Evolutionary conservation across 2,888 invertebrate species (phyloP).

Genomic region (Platynereis dumerilii): DNA sequence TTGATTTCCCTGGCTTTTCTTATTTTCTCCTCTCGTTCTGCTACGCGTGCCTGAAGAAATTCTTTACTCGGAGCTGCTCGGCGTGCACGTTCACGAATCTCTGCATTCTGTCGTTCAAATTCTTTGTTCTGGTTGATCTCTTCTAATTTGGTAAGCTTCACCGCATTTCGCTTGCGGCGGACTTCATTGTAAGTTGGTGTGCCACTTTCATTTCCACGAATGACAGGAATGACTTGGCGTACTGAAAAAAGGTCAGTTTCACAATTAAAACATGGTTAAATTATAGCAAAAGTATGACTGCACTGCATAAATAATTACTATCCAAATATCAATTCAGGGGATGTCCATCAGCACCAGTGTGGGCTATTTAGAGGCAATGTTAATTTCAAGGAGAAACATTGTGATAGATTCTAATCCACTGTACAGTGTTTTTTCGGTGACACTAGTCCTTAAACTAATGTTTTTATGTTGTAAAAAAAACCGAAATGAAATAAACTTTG

Average conservation of each 20-base stretch:
- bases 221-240: conserved; percentile 40
- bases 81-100: background rate
- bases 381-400: too few species aligned
- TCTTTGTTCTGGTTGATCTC: background rate
- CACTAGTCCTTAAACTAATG: too few species aligned
- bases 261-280: background rate
- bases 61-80: background rate
- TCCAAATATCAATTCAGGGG: too few species aligned
- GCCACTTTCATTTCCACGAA: conserved; percentile 30
- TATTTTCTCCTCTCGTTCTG: background rate
- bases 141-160: too few species aligned
- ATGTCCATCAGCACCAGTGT: too few species aligned
- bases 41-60: conserved; percentile 3
- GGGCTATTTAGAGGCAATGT: too few species aligned
- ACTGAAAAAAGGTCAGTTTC: conserved; percentile 33
- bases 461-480: too few species aligned
- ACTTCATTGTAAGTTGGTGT: conserved; percentile 11
- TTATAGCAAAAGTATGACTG: too few species aligned
- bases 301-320: too few species aligned
- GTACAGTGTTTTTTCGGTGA: too few species aligned
- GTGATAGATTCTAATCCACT: too few species aligned
- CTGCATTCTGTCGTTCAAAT: background rate
- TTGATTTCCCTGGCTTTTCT: background rate
- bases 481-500: too few species aligned
- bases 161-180: conserved; percentile 15